A percentile compares a stretch with the other conserved stretches of the same genome.
Evolutionary conservation across 2,113 vertebrate species (phyloP).

Genomic region (Cranoglanis bouderius): DNA sequence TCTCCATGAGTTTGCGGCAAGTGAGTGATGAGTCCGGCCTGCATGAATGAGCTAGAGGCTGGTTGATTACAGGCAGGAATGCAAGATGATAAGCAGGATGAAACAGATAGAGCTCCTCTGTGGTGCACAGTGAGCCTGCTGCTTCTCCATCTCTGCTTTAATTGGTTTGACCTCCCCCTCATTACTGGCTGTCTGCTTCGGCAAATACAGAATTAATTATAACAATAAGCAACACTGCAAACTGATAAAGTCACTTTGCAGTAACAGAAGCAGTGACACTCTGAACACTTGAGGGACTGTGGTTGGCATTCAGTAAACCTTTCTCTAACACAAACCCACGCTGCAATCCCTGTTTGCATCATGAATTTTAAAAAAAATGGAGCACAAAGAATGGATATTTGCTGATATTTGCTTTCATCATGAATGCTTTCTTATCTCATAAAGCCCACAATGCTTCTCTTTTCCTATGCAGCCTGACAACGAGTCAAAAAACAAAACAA

Average conservation of each 20-base stretch:
- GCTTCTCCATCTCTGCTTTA: conserved; percentile 47
- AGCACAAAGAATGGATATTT: conserved; percentile 47
- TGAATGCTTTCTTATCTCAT: conserved; percentile 47
- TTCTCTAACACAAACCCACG: conserved; percentile 13
- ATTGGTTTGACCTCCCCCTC: conserved; percentile 58
- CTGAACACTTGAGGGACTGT: conserved; percentile 29
- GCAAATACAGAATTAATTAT: conserved; percentile 43
- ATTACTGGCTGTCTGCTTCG: conserved; percentile 50
- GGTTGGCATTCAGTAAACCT: conserved; percentile 29
- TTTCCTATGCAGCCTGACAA: conserved; percentile 26
- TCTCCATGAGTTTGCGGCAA: conserved; percentile 42
- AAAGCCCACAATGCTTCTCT: conserved; percentile 30
- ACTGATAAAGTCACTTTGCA: background rate
- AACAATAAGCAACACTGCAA: conserved; percentile 5
- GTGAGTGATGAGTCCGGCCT: conserved; percentile 42
- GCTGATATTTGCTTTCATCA: conserved; percentile 32
- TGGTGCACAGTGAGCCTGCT: conserved; percentile 38
- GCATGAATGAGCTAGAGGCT: conserved; percentile 41
- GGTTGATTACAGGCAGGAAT: conserved; percentile 50
- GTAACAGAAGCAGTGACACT: conserved; percentile 12
- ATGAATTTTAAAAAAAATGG: background rate
- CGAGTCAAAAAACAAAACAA: background rate
- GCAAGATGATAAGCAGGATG: conserved; percentile 55
- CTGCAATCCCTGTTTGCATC: conserved; percentile 11
- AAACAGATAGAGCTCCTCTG: conserved; percentile 47